Evolutionary conservation across 1,140 invertebrate species (phyloP), one percentile per base, ranked within the genome.

Genomic region (Leptinotarsa defecta): DNA sequence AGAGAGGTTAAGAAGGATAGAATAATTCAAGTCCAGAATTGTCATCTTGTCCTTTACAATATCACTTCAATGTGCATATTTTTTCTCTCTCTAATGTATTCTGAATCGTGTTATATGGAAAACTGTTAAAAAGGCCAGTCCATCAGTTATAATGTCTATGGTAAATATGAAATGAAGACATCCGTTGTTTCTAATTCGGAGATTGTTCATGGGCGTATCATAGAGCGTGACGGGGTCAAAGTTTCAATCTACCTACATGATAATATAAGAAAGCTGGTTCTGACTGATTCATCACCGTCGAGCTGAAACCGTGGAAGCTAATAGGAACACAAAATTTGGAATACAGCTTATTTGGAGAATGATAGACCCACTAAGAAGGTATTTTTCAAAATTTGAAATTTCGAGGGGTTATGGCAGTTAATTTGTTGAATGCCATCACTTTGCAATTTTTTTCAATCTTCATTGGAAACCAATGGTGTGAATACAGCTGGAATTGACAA

Each of bases 341-440:
- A 52, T 52, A 52, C 49, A 52, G 49, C 49, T 52, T 52, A 52
- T 52, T 52, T 52, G 49, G 49, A 52, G 49, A 52, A 52, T 52
- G 49, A 52, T 52, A 52, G 13, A n/a, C 49, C 49, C 17, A 52
- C 49, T 52, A 52, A 52, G 49, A 52, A 52, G 49, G 49, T n/a
- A 52, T 52, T 52, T 52, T 52, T 52, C 49, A n/a, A 13, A 52
- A 52, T 13, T 52, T 13, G 49, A 52, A 52, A 52, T 52, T 52
- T 13, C 49, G 49, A 52, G 1, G 49, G 49, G 49, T 52, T 52
- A 52, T 52, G 49, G 49, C 13, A 52, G 49, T 52, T 52, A 52
- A 52, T 52, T 52, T 52, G 17, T 52, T 52, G 49, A 52, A 52
- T 52, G 13, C 17, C 49, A 52, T 52, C 27, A 27, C 27, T 27